A percentile compares a stretch with the other conserved stretches of the same genome.
Evolutionary conservation across 2,113 vertebrate species (phyloP).

Genomic region (Carollia perspicillata): DNA sequence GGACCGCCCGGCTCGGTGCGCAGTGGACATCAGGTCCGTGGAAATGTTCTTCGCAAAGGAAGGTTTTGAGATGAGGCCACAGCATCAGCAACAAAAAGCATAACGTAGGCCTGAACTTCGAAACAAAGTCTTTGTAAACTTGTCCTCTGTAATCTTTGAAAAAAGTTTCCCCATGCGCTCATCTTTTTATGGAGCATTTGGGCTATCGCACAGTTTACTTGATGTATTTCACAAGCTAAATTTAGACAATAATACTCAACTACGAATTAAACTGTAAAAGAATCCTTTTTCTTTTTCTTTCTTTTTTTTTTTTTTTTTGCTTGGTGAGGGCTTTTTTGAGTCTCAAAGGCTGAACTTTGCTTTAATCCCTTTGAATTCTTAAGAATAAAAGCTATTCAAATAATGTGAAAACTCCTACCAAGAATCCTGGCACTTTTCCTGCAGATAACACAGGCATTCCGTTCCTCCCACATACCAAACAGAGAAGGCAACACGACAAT

Average conservation of each 20-base stretch:
- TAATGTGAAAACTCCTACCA: constrained; percentile 60
- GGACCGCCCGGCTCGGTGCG: neutral
- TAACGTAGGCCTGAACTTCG: neutral
- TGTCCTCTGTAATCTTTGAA: neutral
- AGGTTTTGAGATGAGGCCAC: neutral
- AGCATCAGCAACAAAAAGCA: neutral
- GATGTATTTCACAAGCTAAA: constrained; percentile 26
- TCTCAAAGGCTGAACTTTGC: constrained; percentile 32
- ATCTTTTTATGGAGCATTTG: neutral
- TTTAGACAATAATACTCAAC: constrained; percentile 31
- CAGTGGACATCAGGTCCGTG: neutral
- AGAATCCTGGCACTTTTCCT: constrained; percentile 58
- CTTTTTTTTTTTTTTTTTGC: neutral
- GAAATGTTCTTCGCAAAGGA: neutral
- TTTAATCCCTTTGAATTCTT: constrained; percentile 58
- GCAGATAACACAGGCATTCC: constrained; percentile 54
- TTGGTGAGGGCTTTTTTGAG: constrained; percentile 9
- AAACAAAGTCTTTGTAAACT: neutral
- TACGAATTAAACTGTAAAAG: constrained; percentile 11
- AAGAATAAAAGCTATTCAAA: constrained; percentile 65
- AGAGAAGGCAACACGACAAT: neutral
- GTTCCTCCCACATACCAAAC: constrained; percentile 43
- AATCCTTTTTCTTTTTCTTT: neutral
- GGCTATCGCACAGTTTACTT: constrained; percentile 20
- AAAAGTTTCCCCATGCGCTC: neutral